Evolutionary conservation across 2,797 vertebrate genomes (phyloP), one percentile per base, ranked within the genome.

Genomic region (Microhierax caerulescens): DNA sequence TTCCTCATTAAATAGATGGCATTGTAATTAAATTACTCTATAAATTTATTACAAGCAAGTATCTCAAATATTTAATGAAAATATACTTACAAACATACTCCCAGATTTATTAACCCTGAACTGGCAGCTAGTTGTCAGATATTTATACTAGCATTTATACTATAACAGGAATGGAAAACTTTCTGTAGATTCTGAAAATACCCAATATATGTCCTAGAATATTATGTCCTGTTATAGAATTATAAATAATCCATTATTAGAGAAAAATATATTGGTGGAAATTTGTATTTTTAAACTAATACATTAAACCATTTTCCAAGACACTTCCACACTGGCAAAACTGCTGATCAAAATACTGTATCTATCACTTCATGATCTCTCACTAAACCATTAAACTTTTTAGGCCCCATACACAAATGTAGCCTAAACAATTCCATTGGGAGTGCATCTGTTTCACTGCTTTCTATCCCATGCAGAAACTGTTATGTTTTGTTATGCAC

Each of bases 381-480:
- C 21, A 36, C 7, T 47, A 70, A 80, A 51, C 18, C 25, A 27
- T 50, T 59, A 34, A 10, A 61, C 3, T 7, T 37, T 53, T 73
- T 32, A 48, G 25, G 37, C 25, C 11, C 8, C 0, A 0, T 8
- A 27, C 9, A 68, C 20, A 75, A 72, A 41, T 2, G 18, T 41
- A 45, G 10, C 22, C 3, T 17, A 47, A 68, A 32, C 28, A 39
- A 34, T 60, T 72, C 48, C 11, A 5, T 5, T 34, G 23, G 34
- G 23, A 72, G 2, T 41, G 5, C 7, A 11, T 18, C 12, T 57
- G 13, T 51, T 39, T 7, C 53, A 36, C 10, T 21, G 37, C 5
- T 56, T 48, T 14, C 2, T 57, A 12, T 23, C 27, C 16, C 8
- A 18, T 13, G 7, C 8, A 87, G 48, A 64, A 70, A 36, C 2